phyloP scores from a whole-genome alignment of 2,113 vertebrate species.

The Channa argus region DNA sequence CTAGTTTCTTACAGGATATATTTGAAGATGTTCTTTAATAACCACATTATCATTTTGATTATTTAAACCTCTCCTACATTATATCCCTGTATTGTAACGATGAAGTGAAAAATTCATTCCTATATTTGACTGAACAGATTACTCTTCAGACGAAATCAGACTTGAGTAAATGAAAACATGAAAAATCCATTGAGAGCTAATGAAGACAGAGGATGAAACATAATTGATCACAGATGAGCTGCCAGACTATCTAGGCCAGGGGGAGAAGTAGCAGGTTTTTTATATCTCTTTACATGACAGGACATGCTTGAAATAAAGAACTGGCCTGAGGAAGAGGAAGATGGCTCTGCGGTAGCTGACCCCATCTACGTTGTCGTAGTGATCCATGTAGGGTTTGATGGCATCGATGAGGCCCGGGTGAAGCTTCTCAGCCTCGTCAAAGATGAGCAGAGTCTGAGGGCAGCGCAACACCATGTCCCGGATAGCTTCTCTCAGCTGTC shows the following conservation, averaged over 20 bases:
- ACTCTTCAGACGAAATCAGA: background rate
- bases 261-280: background rate
- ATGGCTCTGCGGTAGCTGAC: constrained; percentile 82
- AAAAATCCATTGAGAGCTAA: constrained; percentile 18
- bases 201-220: background rate
- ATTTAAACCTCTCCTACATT: background rate
- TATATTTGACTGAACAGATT: constrained; percentile 21
- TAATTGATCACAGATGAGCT: constrained; percentile 14
- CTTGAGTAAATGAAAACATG: constrained; percentile 33
- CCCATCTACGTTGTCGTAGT: constrained; percentile 66
- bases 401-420: constrained; percentile 89
- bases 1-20: background rate
- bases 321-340: constrained; percentile 96
- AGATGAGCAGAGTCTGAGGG: constrained; percentile 91
- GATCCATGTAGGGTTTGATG: constrained; percentile 88
- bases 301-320: background rate
- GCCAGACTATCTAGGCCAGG: background rate
- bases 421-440: constrained; percentile 95
- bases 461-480: constrained; percentile 85
- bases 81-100: background rate
- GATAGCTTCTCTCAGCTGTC: constrained; percentile 86
- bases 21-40: background rate
- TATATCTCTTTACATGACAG: background rate
- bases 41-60: background rate
- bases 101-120: background rate